These are phyloP conservation scores for Smutsia gigantea DNA, from an alignment of 2,797 vertebrate species.

Conservation along the genomic window DNA sequence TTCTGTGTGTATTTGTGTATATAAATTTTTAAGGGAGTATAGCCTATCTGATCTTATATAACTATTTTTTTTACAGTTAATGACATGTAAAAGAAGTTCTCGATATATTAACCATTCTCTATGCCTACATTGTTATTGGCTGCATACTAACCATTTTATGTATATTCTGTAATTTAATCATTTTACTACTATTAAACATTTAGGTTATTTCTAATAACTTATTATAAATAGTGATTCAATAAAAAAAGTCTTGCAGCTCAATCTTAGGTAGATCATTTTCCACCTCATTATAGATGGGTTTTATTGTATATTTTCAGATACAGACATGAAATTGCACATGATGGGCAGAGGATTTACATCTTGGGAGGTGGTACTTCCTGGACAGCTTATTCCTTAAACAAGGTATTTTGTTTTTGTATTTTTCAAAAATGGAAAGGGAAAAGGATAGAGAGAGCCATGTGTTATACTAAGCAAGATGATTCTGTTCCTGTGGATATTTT, in stretches of 20 bases:
- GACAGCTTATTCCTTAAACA: slow-evolving; percentile 98
- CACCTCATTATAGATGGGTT: slow-evolving; percentile 40
- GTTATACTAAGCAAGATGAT: background rate
- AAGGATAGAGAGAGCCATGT: background rate
- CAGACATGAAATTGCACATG: slow-evolving; percentile 98
- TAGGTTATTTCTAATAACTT: slow-evolving; percentile 38
- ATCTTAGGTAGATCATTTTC: slow-evolving; percentile 34
- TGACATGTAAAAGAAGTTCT: slow-evolving; percentile 31
- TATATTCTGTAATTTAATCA: slow-evolving; percentile 30
- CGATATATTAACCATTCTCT: background rate
- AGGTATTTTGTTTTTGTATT: slow-evolving; percentile 86
- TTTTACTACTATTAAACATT: slow-evolving; percentile 8
- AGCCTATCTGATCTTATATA: background rate
- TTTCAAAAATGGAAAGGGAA: background rate
- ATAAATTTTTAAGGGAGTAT: background rate
- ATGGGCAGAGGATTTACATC: slow-evolving; percentile 97
- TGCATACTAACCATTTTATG: background rate
- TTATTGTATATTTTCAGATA: slow-evolving; percentile 89
- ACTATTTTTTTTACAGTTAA: background rate
- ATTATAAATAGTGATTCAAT: slow-evolving; percentile 27
- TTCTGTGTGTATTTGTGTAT: background rate
- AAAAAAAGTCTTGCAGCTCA: background rate
- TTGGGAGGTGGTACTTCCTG: slow-evolving; percentile 98
- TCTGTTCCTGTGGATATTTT: slow-evolving; percentile 11
- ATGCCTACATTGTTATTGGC: background rate